phyloP scores from a whole-genome alignment of 2,888 invertebrate genomes.

The Crioceris asparagi region DNA sequence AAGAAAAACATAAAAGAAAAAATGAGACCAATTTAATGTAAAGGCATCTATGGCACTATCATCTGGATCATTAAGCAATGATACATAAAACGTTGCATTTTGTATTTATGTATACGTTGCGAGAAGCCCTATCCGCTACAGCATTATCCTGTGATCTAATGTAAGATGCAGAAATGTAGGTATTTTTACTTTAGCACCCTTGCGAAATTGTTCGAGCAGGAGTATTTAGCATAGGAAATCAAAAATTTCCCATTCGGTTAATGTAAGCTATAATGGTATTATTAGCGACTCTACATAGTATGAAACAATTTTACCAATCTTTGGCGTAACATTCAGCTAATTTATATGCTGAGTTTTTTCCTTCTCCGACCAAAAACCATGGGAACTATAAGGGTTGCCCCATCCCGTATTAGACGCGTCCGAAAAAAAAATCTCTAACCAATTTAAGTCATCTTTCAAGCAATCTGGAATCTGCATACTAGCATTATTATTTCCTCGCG shows the following conservation, averaged over 20 bases:
- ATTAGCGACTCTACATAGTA: not conserved
- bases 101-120: not conserved
- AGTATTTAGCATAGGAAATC: not conserved
- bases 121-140: slow-evolving; percentile 4
- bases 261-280: too few species aligned
- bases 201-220: not conserved
- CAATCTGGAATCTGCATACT: too few species aligned
- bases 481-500: too few species aligned
- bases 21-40: slow-evolving; percentile 8
- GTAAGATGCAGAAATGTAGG: slow-evolving; percentile 3
- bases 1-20: slow-evolving; percentile 13
- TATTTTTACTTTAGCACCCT: not conserved
- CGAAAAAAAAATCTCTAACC: too few species aligned
- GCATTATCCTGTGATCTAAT: slow-evolving; percentile 3
- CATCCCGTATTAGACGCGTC: not conserved
- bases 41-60: slow-evolving; percentile 7
- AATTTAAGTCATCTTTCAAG: too few species aligned
- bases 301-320: not conserved
- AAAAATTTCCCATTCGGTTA: not conserved
- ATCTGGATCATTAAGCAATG: slow-evolving; percentile 9
- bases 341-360: not conserved
- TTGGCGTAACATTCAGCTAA: not conserved
- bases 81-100: slow-evolving; percentile 5
- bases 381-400: not conserved
- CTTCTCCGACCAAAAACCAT: not conserved